Base-by-base conservation (phyloP, 2,888 invertebrate genomes). In the Lepidochitona cinerea region DNA sequence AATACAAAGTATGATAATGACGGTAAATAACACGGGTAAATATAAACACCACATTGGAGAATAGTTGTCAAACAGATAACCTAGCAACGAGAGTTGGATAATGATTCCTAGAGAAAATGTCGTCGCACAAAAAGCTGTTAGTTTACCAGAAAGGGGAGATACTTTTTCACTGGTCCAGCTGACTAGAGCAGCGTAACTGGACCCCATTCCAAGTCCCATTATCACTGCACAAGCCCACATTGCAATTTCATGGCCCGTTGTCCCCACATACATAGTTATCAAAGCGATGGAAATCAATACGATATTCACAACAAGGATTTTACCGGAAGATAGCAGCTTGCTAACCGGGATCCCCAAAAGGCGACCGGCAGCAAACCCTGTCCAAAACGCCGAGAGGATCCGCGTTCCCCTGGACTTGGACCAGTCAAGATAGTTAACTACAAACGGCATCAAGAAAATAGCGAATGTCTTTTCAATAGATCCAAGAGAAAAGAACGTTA, bases 11-110 rank as follows among this genome's bases (percentile, higher is more conserved):
- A n/a, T n/a, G n/a, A n/a, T n/a, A n/a, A n/a, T n/a, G n/a, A n/a
- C n/a, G n/a, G n/a, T n/a, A n/a, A n/a, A n/a, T 66, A 35, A 23
- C 26, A 14, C 23, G 2, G 36, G 66, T 9, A 66, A 26, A 35
- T 37, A 66, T 18, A 66, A 33, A 33, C 33, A 66, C 66, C 66
- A 66, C 66, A 66, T 66, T 3, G 66, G 66, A 4, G 35, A 35
- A 14, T 23, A 18, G 3, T 66, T 18, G 4, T 66, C 35, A 66
- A 66, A 66, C 14, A 66, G 35, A 33, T 66, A 66, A n/a, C 66
- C 66, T 14, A 66, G 18, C n/a, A 66, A n/a, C 35, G 36, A 18
- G 18, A 36, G 66, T 33, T 66, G 33, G 18, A 37, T 18, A 36
- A 66, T 26, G 12, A 18, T 26, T 1, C 35, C 33, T 6, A 66